Percentiles rank a stretch among this genome's conserved stretches.
Conservation (phyloP, 2,797 vertebrate genomes). For the Odontamblyopus rebecca region DNA sequence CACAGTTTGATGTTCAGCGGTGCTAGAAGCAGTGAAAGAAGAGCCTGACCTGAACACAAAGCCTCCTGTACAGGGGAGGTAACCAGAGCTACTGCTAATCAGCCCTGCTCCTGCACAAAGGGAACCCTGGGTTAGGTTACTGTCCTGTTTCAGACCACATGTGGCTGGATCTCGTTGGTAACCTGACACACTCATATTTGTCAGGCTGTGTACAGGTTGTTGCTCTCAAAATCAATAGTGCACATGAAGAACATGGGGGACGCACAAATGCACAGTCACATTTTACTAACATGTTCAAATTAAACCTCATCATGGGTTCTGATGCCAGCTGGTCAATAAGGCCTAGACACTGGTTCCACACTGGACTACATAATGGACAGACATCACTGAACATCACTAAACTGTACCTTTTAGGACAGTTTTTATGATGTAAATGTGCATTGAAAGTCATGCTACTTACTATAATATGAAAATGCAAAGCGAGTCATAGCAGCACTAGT, state of each 20-base stretch:
- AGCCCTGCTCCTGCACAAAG: conserved; percentile 73
- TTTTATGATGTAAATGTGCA: background rate
- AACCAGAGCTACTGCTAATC: conserved; percentile 74
- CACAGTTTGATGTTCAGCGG: conserved; percentile 48
- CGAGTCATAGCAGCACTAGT: conserved; percentile 17
- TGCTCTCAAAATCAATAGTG: conserved; percentile 15
- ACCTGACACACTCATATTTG: conserved; percentile 53
- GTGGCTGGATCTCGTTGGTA: conserved; percentile 51
- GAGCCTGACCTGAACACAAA: conserved; percentile 68
- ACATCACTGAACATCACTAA: background rate
- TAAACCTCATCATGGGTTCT: background rate
- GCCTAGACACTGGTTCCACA: background rate
- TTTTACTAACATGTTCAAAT: background rate
- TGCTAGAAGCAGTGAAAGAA: conserved; percentile 62
- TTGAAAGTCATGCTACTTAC: background rate
- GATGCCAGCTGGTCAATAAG: background rate
- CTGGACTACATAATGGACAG: background rate
- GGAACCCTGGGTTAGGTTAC: conserved; percentile 76
- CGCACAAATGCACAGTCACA: conserved; percentile 6
- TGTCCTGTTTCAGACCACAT: conserved; percentile 49
- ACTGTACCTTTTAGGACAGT: background rate
- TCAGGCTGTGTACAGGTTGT: conserved; percentile 27
- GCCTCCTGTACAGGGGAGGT: conserved; percentile 61
- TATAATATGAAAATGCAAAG: conserved; percentile 1
- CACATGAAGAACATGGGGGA: conserved; percentile 22